Conservation (phyloP, 2,113 vertebrate species). For the Mormoops blainvillei region DNA sequence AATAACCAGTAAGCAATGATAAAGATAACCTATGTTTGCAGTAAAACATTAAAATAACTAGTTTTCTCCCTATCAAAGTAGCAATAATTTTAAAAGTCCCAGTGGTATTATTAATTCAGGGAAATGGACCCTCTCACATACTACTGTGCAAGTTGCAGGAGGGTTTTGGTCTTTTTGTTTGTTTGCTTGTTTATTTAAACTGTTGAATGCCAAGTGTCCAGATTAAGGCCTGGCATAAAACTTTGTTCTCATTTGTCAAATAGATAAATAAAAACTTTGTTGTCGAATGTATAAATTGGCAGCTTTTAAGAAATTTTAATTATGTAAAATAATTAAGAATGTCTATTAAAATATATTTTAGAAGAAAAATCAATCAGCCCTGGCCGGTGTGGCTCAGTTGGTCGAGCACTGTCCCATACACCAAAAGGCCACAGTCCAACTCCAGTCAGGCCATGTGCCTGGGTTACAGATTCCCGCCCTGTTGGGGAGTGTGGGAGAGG, state of each 20-base stretch:
- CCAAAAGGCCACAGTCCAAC: too few species aligned
- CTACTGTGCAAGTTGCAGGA: not conserved
- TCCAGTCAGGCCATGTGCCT: too few species aligned
- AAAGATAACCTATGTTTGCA: not conserved
- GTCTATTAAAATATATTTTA: slow-evolving; percentile 16
- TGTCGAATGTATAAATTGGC: not conserved
- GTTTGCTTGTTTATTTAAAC: not conserved
- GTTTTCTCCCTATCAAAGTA: not conserved
- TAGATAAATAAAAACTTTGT: not conserved
- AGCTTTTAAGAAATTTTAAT: not conserved
- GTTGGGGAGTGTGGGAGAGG: too few species aligned
- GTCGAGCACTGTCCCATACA: too few species aligned
- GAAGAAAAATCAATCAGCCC: not conserved
- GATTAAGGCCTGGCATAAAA: not conserved
- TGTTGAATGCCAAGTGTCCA: not conserved
- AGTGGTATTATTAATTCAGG: not conserved
- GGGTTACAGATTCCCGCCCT: too few species aligned
- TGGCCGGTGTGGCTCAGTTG: too few species aligned
- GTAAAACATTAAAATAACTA: not conserved
- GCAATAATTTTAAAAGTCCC: not conserved
- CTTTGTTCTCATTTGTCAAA: not conserved
- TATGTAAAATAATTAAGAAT: not conserved
- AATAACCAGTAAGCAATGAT: not conserved
- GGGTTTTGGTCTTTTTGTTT: not conserved
- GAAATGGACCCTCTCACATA: not conserved